phyloP scores from a whole-genome alignment of 2,888 invertebrate species.

The Hirudinaria manillensis region DNA sequence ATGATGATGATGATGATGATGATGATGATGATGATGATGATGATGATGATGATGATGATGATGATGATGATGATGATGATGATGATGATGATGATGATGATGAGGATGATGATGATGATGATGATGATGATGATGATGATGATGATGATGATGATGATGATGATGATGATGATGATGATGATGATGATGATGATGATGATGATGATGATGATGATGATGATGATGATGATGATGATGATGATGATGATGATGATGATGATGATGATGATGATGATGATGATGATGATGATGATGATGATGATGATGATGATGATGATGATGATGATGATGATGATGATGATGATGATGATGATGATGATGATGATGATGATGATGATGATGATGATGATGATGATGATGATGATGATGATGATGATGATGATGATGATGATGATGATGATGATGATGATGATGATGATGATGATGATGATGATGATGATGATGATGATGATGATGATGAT shows the following conservation, averaged over 20 bases:
- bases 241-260: background rate
- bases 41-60: conserved; percentile 32
- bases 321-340: background rate
- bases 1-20: conserved; percentile 33
- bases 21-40: conserved; percentile 29
- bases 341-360: background rate
- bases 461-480: conserved; percentile 7
- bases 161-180: conserved; percentile 29
- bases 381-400: background rate
- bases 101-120: conserved; percentile 30
- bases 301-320: background rate
- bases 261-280: background rate
- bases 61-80: conserved; percentile 33
- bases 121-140: conserved; percentile 31
- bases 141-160: conserved; percentile 32
- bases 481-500: conserved; percentile 8
- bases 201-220: conserved; percentile 34
- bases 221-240: conserved; percentile 16
- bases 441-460: conserved; percentile 1
- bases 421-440: background rate
- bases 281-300: background rate
- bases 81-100: conserved; percentile 33
- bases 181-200: conserved; percentile 31
- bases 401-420: background rate
- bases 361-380: background rate